Conservation (phyloP, 2,888 invertebrate species). For the Uloborus plumipes region DNA sequence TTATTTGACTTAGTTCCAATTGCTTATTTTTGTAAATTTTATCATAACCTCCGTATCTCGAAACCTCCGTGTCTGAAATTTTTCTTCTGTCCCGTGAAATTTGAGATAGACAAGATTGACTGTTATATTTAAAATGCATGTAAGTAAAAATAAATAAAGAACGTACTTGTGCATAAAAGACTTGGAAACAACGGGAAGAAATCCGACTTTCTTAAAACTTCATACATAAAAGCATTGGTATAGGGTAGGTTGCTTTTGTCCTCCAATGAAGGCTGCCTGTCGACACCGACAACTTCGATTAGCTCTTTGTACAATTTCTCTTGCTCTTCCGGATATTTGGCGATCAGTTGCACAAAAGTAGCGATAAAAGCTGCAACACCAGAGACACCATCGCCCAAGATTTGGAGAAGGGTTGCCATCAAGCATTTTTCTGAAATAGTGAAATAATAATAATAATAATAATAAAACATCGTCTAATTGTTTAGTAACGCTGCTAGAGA, state of each 20-base stretch:
- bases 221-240: conserved; percentile 15
- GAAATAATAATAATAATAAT: too few relatives aligned
- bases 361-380: neutral
- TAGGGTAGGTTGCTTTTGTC: conserved; percentile 12
- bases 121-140: too few relatives aligned
- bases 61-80: too few relatives aligned
- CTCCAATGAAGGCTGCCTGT: conserved; percentile 12
- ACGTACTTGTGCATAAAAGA: conserved; percentile 13
- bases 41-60: too few relatives aligned
- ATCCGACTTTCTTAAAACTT: conserved; percentile 4
- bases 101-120: too few relatives aligned
- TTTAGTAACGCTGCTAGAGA: too few relatives aligned
- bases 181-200: conserved; percentile 15
- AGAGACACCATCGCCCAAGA: conserved; percentile 18
- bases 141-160: neutral
- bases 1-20: too few relatives aligned
- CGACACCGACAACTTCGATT: conserved; percentile 17
- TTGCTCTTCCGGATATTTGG: conserved; percentile 31
- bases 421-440: conserved; percentile 10
- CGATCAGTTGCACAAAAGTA: neutral
- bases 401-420: conserved; percentile 12
- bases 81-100: too few relatives aligned
- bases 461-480: too few relatives aligned
- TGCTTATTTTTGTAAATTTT: too few relatives aligned
- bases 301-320: conserved; percentile 31